Conservation (phyloP, 2,888 invertebrate species). For the Trachelus iudaicus region DNA sequence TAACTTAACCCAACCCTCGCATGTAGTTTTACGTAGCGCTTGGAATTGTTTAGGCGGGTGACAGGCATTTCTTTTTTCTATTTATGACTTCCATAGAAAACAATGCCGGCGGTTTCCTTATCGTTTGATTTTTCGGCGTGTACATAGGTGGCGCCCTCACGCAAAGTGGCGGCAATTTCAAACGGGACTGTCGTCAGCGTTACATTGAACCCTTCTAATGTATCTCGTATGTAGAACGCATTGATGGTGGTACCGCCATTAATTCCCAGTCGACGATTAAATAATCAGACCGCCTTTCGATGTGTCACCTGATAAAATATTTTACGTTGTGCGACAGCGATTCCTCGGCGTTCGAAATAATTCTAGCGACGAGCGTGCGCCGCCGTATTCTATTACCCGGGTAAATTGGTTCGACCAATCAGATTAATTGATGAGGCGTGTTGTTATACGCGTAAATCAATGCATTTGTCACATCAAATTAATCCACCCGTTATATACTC, state of each 20-base stretch:
- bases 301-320: background rate
- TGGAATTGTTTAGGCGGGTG: background rate
- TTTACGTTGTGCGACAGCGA: background rate
- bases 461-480: constrained; percentile 16
- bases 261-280: background rate
- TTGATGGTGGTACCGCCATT: constrained; percentile 7
- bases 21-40: background rate
- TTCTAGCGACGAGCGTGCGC: background rate
- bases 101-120: background rate
- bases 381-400: constrained; percentile 5
- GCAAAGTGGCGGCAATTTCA: background rate
- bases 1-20: background rate
- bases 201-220: background rate
- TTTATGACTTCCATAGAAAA: background rate
- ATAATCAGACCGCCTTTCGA: background rate
- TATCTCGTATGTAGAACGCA: constrained; percentile 1
- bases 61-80: background rate
- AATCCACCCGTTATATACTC: background rate
- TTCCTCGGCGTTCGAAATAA: background rate
- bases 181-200: background rate
- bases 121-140: background rate
- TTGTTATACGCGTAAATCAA: constrained; percentile 32
- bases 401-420: constrained; percentile 44
- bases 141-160: background rate
- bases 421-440: constrained; percentile 25